These are phyloP conservation scores for Phrynocephalus vlangalii DNA, from an alignment of 2,797 vertebrate species.

Conservation along the genomic window DNA sequence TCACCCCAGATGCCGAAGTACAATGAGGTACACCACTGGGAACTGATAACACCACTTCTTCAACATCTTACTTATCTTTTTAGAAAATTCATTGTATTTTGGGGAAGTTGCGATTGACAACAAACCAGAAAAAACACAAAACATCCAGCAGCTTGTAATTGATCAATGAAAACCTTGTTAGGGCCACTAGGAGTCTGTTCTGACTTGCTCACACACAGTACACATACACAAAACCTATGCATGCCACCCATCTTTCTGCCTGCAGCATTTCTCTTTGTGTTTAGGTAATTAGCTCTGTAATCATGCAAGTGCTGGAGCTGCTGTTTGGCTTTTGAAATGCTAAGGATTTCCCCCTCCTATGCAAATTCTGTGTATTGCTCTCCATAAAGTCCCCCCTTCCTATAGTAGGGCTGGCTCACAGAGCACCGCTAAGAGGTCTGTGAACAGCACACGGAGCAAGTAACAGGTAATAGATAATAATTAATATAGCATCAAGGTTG, in stretches of 20 bases:
- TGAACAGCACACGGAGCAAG: constrained; percentile 72
- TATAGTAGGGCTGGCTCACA: constrained; percentile 15
- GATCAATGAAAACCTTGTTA: too few relatives aligned
- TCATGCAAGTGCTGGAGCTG: neutral
- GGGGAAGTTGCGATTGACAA: too few relatives aligned
- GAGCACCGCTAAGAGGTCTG: constrained; percentile 9
- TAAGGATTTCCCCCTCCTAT: neutral
- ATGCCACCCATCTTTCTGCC: neutral
- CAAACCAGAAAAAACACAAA: too few relatives aligned
- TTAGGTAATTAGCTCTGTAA: neutral
- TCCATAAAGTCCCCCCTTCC: neutral
- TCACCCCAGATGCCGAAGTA: neutral
- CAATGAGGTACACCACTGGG: neutral
- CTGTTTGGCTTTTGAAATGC: neutral
- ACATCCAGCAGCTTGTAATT: too few relatives aligned
- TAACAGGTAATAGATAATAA: constrained; percentile 77
- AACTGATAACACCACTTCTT: too few relatives aligned
- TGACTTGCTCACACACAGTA: too few relatives aligned
- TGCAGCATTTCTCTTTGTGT: neutral
- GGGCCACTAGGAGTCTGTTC: too few relatives aligned
- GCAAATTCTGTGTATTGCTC: neutral
- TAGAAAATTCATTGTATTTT: too few relatives aligned
- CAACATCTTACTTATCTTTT: too few relatives aligned
- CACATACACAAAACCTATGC: neutral
- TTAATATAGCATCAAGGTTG: constrained; percentile 78